A percentile compares a stretch with the other conserved stretches of the same genome.
Conservation (phyloP, 2,797 vertebrate genomes). For the Crax fasciolata region DNA sequence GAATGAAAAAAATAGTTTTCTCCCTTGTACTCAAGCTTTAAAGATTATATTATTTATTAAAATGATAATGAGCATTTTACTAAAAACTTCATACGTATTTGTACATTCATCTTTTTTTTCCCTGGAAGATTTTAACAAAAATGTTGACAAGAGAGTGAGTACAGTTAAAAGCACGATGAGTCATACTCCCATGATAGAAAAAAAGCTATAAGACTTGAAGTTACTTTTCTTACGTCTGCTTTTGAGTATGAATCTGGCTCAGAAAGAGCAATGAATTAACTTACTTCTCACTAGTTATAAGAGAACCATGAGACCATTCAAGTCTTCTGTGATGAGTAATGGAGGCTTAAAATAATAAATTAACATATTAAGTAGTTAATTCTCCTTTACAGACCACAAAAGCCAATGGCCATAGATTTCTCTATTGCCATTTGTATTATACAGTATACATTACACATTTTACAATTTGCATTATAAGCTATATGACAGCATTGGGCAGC, state of each 20-base stretch:
- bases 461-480: neutral
- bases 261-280: neutral
- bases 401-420: neutral
- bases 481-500: neutral
- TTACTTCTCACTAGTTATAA: neutral
- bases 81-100: neutral
- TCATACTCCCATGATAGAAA: neutral
- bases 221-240: neutral
- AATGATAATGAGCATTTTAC: neutral
- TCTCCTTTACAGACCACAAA: neutral
- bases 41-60: neutral
- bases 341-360: neutral
- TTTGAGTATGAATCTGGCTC: neutral
- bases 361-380: neutral
- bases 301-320: neutral
- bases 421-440: neutral
- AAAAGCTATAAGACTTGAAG: neutral
- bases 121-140: neutral
- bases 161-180: slow-evolving; percentile 15
- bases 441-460: neutral
- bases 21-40: neutral
- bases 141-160: neutral
- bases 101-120: neutral
- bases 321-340: neutral
- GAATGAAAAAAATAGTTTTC: neutral